Evolutionary conservation across 2,113 vertebrate genomes (phyloP).

Genomic region (Orycteropus afer): DNA sequence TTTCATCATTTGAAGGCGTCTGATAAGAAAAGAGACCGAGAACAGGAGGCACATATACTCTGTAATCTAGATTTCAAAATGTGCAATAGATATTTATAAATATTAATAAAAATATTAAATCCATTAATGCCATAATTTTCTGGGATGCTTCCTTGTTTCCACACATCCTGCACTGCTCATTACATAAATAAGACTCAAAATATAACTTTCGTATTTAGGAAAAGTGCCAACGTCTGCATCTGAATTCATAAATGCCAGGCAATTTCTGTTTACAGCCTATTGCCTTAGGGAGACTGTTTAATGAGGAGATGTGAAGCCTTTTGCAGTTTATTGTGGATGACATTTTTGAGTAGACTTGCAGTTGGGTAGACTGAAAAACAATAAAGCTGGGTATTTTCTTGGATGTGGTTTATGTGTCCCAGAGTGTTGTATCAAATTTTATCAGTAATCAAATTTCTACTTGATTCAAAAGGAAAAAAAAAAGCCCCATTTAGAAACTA

Average conservation of each 20-base stretch:
- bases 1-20: slow-evolving; percentile 52
- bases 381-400: slow-evolving; percentile 80
- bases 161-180: background rate
- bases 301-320: slow-evolving; percentile 88
- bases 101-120: slow-evolving; percentile 55
- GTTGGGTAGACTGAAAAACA: slow-evolving; percentile 84
- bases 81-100: background rate
- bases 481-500: slow-evolving; percentile 59
- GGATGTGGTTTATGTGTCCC: slow-evolving; percentile 74
- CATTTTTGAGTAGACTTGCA: slow-evolving; percentile 90
- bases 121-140: slow-evolving; percentile 53
- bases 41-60: background rate
- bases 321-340: slow-evolving; percentile 88
- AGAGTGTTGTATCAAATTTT: slow-evolving; percentile 69
- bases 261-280: slow-evolving; percentile 80
- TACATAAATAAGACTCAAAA: slow-evolving; percentile 40
- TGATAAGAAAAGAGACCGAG: slow-evolving; percentile 69
- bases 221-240: slow-evolving; percentile 53
- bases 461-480: slow-evolving; percentile 8
- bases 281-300: slow-evolving; percentile 86
- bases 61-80: slow-evolving; percentile 53
- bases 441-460: slow-evolving; percentile 64
- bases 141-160: background rate
- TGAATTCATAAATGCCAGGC: slow-evolving; percentile 75
- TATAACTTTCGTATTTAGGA: slow-evolving; percentile 48